Evolutionary conservation across 2,888 invertebrate genomes (phyloP).

Genomic region (Microctonus aethiopoides): DNA sequence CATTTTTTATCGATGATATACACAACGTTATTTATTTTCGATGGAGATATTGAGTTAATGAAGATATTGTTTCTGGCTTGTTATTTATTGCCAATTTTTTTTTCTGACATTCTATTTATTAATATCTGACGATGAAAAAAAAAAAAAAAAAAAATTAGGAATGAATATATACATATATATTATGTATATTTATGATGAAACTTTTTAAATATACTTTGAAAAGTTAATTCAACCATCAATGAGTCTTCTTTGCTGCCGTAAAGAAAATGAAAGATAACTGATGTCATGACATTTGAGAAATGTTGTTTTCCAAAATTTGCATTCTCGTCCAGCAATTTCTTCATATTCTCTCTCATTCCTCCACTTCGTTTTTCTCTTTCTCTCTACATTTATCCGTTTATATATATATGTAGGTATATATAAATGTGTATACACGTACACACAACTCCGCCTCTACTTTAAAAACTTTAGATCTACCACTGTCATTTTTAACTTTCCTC

Average conservation of each 20-base stretch:
- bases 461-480: conserved; percentile 21
- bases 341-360: not conserved
- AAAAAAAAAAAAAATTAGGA: not conserved
- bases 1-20: too few species aligned
- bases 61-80: too few species aligned
- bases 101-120: too few species aligned
- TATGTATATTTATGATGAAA: not conserved
- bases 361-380: too few species aligned
- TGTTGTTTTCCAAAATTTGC: conserved; percentile 28
- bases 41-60: too few species aligned
- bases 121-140: too few species aligned
- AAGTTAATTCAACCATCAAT: conserved; percentile 4
- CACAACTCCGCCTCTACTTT: not conserved
- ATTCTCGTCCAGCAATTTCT: conserved; percentile 30
- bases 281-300: conserved; percentile 28
- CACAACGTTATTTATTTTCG: too few species aligned
- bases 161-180: too few species aligned
- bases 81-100: too few species aligned
- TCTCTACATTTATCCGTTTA: not conserved
- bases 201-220: conserved; percentile 2
- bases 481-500: conserved; percentile 27
- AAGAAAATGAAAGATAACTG: conserved; percentile 1
- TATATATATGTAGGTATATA: not conserved
- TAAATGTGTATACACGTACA: not conserved
- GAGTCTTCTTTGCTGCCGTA: not conserved